A percentile compares a stretch with the other conserved stretches of the same genome.
These are phyloP conservation scores for Ochotona curzoniae DNA, from an alignment of 2,113 vertebrate species.

Conservation along the genomic window DNA sequence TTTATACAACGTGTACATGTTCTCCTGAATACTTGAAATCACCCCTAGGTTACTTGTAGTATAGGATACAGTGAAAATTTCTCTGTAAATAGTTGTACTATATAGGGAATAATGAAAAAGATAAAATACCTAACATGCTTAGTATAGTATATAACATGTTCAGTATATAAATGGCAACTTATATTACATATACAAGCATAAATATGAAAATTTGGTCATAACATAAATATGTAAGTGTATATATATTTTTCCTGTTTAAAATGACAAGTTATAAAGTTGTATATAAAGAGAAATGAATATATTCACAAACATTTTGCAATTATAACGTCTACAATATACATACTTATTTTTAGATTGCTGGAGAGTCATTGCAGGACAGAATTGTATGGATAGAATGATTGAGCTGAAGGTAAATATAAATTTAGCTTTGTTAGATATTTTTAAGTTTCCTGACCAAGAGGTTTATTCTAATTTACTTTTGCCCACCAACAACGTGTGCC, in stretches of 20 bases:
- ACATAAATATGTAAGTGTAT: too few relatives aligned
- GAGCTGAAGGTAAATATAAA: not conserved
- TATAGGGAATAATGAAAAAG: not conserved
- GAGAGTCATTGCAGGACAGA: not conserved
- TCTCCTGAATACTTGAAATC: not conserved
- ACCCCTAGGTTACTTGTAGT: not conserved
- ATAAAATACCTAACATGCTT: not conserved
- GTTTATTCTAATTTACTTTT: not conserved
- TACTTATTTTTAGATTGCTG: not conserved
- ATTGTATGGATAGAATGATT: not conserved
- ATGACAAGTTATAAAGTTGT: not conserved
- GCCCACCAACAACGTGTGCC: not conserved
- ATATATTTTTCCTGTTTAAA: too few relatives aligned
- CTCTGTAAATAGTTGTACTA: not conserved
- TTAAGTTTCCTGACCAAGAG: not conserved
- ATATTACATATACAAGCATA: too few relatives aligned
- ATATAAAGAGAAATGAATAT: not conserved
- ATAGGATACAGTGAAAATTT: not conserved
- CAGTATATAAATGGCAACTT: too few relatives aligned
- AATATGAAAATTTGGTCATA: too few relatives aligned
- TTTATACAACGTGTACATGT: not conserved
- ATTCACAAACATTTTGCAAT: not conserved
- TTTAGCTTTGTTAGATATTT: not conserved
- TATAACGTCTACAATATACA: not conserved
- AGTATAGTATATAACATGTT: not conserved